Percentiles rank a stretch among this genome's conserved stretches.
phyloP scores from a whole-genome alignment of 2,113 vertebrate genomes.

The Colinus virginianus region DNA sequence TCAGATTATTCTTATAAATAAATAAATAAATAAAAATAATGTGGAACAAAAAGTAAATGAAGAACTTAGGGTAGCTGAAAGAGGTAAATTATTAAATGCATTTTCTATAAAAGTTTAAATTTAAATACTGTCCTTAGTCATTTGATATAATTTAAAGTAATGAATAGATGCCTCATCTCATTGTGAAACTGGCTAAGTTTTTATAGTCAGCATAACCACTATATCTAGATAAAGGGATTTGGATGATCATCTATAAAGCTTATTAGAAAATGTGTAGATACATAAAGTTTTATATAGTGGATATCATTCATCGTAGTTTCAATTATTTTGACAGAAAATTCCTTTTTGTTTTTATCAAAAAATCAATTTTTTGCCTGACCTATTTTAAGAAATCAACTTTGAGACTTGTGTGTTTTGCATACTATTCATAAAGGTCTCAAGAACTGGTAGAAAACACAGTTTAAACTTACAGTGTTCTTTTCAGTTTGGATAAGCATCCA shows the following conservation, averaged over 20 bases:
- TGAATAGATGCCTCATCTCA: neutral
- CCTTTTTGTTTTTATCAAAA: neutral
- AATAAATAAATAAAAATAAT: neutral
- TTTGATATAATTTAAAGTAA: neutral
- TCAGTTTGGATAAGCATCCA: constrained; percentile 30
- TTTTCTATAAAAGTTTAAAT: neutral
- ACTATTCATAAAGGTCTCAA: neutral
- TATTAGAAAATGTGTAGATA: neutral
- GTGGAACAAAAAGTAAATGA: neutral
- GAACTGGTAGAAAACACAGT: neutral
- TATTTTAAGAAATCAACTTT: neutral
- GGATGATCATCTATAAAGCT: neutral
- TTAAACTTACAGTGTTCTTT: constrained; percentile 5
- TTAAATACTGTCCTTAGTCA: neutral
- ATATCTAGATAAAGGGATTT: neutral
- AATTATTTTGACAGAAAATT: neutral
- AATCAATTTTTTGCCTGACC: neutral
- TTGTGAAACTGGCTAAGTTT: neutral
- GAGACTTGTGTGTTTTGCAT: neutral
- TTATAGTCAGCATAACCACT: neutral
- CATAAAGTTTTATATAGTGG: neutral
- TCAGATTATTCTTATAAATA: neutral
- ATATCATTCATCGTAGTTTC: neutral
- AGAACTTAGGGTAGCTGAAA: neutral
- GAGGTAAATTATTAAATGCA: neutral